Base-by-base conservation (phyloP, 2,113 vertebrate species). In the Pseudois nayaur region DNA sequence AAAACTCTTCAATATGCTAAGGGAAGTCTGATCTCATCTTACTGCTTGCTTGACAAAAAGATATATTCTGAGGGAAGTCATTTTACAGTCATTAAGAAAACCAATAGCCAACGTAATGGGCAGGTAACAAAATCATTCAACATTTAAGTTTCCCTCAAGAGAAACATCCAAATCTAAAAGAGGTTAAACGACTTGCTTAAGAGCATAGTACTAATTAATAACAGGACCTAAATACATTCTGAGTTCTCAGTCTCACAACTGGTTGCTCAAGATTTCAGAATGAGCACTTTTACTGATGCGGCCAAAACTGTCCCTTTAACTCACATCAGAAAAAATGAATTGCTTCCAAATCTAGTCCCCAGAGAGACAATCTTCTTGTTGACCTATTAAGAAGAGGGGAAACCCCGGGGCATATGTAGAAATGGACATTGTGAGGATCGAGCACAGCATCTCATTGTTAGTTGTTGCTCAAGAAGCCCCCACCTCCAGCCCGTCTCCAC, bases 51-150 rank as follows among this genome's bases (percentile, higher is more conserved):
- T 92, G 45, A 96, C 84, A 87, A 79, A 89, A 55, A 83, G 7
- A 59, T 1, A 60, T 6, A 82, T 76, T 89, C 94, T 6, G 21
- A 40, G 52, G 36, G 2, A 62, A 89, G 48, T 76, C 40, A 90
- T 90, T 96, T 97, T 55, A 81, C 27, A 96, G n/a, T 86, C 27
- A 89, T 89, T 94, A 87, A 74, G 81, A 87, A 96, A 97, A 87
- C 67, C n/a, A 97, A 93, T 76, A 96, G 78, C 17, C 81, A 81
- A 93, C 0, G 4, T 76, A 97, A 97, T 89, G 29, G 11, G 25
- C 40, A 91, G 67, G 48, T 95, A 97, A 85, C 17, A 84, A 93
- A 95, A 97, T 81, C 89, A 97, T 81, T 82, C 59, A 67, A 74
- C 45, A 67, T 83, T 96, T 91, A 87, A 83, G 85, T 95, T 91